Evolutionary conservation across 1,140 invertebrate genomes (phyloP).

Genomic region (Adelges cooleyi): DNA sequence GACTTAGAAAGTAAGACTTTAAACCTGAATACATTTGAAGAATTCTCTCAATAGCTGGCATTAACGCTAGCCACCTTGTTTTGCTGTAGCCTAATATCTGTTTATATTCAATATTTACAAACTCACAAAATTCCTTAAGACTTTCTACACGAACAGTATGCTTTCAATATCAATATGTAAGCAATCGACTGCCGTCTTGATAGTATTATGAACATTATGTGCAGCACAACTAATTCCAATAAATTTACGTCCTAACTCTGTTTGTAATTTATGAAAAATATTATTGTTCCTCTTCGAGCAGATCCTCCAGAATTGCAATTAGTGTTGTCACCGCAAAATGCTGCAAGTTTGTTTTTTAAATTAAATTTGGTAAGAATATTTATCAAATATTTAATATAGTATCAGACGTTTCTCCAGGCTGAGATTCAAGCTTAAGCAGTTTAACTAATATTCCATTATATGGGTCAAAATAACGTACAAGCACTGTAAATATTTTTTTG

Average conservation of each 20-base stretch:
- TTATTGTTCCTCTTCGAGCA: conserved; percentile 31
- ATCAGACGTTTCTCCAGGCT: conserved; percentile 18
- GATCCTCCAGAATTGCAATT: conserved; percentile 36
- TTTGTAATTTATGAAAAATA: conserved; percentile 32
- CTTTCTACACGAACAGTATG: conserved; percentile 33
- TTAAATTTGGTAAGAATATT: conserved; percentile 25
- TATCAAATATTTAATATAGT: conserved; percentile 21
- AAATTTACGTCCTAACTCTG: conserved; percentile 28
- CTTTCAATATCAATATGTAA: conserved; percentile 36
- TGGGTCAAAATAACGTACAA: conserved; percentile 33
- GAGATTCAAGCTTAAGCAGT: conserved; percentile 32
- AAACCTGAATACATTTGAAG: conserved; percentile 33
- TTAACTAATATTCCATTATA: conserved; percentile 32
- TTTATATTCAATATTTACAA: conserved; percentile 32
- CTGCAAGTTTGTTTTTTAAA: conserved; percentile 33
- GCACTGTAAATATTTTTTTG: conserved; percentile 33
- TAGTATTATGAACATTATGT: conserved; percentile 37
- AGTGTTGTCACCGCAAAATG: conserved; percentile 35
- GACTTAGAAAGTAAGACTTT: conserved; percentile 34
- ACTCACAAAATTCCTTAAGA: conserved; percentile 37
- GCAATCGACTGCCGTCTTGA: conserved; percentile 34
- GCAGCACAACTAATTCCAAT: conserved; percentile 33
- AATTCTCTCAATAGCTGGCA: conserved; percentile 32
- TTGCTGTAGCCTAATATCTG: conserved; percentile 32
- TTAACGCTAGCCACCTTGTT: conserved; percentile 33